These are phyloP conservation scores for Aleiodes testaceus DNA, from an alignment of 2,888 invertebrate species.

Conservation along the genomic window DNA sequence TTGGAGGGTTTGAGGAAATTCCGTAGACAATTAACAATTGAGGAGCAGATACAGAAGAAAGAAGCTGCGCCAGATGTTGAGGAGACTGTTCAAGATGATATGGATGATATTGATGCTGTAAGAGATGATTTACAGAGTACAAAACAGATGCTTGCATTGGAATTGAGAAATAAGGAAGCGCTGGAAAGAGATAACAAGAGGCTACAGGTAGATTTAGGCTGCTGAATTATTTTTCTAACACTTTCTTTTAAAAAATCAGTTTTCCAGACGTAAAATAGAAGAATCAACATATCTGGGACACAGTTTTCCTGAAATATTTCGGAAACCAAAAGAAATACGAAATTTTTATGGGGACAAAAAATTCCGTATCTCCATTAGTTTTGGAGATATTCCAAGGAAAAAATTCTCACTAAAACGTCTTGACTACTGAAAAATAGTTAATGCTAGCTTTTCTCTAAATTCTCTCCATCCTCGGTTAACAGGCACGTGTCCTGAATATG, in stretches of 20 bases:
- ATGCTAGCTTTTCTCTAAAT: neutral
- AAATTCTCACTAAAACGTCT: too few relatives aligned
- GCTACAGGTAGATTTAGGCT: slow-evolving; percentile 72
- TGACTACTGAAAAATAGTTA: too few relatives aligned
- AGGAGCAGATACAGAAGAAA: slow-evolving; percentile 89
- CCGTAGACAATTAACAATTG: slow-evolving; percentile 91
- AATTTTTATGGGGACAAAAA: too few relatives aligned
- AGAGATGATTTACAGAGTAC: slow-evolving; percentile 93
- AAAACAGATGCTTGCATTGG: slow-evolving; percentile 91
- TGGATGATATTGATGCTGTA: slow-evolving; percentile 93
- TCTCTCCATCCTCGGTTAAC: slow-evolving; percentile 28
- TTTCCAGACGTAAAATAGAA: too few relatives aligned
- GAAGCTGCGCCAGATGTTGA: slow-evolving; percentile 75
- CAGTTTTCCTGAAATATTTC: neutral
- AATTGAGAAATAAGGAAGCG: slow-evolving; percentile 89
- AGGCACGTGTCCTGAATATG: slow-evolving; percentile 85
- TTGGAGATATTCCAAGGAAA: too few relatives aligned
- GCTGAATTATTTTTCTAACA: neutral
- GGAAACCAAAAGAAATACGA: neutral
- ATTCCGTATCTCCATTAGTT: too few relatives aligned
- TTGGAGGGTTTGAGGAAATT: slow-evolving; percentile 89
- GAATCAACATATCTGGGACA: too few relatives aligned
- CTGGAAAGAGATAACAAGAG: slow-evolving; percentile 90
- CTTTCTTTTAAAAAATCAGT: neutral
- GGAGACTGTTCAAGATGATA: slow-evolving; percentile 82